Percentiles rank a stretch among this genome's conserved stretches.
phyloP scores from a whole-genome alignment of 2,113 vertebrate genomes.

The Stegostoma tigrinum region DNA sequence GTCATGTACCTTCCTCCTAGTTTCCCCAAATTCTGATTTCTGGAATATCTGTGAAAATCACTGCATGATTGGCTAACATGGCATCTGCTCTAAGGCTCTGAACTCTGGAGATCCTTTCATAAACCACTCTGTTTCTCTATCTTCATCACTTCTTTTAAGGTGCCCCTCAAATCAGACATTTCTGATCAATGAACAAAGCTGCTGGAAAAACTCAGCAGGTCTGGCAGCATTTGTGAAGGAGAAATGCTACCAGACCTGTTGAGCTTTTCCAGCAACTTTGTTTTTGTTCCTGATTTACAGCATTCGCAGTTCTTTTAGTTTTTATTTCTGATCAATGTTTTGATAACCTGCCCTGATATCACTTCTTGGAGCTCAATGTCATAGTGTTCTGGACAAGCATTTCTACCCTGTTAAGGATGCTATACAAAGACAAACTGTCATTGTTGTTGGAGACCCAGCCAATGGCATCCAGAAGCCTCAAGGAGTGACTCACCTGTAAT shows the following conservation, averaged over 20 bases:
- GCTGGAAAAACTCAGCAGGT: too few species aligned
- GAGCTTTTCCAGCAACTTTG: too few species aligned
- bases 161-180: neutral
- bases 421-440: neutral
- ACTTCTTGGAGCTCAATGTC: neutral
- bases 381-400: neutral
- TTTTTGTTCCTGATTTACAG: too few species aligned
- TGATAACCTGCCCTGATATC: neutral
- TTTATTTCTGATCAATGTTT: neutral
- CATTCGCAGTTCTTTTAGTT: too few species aligned
- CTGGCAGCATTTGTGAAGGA: too few species aligned
- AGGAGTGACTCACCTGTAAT: neutral
- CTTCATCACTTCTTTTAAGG: neutral
- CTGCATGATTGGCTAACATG: neutral
- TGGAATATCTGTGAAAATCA: neutral
- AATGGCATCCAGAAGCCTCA: neutral
- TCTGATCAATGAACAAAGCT: neutral
- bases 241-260: too few species aligned
- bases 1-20: too few species aligned
- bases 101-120: neutral
- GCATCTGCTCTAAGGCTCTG: neutral
- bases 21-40: neutral
- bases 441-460: neutral
- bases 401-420: neutral
- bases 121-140: neutral